A percentile compares a stretch with the other conserved stretches of the same genome.
phyloP scores from a whole-genome alignment of 2,888 invertebrate species.

The Cephonodes hylas region DNA sequence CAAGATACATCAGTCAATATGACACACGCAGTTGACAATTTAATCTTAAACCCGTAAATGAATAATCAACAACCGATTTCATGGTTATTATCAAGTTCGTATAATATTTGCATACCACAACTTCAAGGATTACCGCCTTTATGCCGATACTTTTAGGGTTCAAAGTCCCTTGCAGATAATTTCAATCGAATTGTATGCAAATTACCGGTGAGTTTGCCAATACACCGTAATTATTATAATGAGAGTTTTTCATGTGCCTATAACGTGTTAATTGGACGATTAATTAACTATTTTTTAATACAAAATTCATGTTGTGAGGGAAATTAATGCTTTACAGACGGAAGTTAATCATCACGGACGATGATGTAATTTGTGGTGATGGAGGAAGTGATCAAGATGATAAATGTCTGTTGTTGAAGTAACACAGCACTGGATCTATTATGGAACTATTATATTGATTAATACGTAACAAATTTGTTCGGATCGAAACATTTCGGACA shows the following conservation, averaged over 20 bases:
- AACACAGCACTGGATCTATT: no score
- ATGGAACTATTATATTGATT: no score
- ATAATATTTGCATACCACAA: not conserved
- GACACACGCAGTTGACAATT: not conserved
- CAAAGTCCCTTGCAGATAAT: constrained; percentile 14
- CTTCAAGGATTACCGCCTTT: not conserved
- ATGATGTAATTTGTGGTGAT: not conserved
- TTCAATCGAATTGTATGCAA: constrained; percentile 38
- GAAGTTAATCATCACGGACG: not conserved
- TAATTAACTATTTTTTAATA: constrained; percentile 22
- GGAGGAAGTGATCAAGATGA: not conserved
- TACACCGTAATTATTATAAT: constrained; percentile 39
- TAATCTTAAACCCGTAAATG: constrained; percentile 2
- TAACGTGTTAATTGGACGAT: constrained; percentile 37
- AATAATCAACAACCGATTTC: constrained; percentile 26
- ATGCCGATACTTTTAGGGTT: not conserved
- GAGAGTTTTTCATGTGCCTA: constrained; percentile 30
- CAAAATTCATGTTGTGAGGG: not conserved
- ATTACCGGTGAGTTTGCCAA: constrained; percentile 31
- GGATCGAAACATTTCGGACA: no score
- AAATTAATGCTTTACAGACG: not conserved
- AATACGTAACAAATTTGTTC: no score
- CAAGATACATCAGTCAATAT: not conserved
- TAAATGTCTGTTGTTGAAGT: no score
- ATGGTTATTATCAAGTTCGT: constrained; percentile 18